A percentile compares a stretch with the other conserved stretches of the same genome.
phyloP scores from a whole-genome alignment of 2,888 invertebrate genomes.

The Hylaea fasciaria region DNA sequence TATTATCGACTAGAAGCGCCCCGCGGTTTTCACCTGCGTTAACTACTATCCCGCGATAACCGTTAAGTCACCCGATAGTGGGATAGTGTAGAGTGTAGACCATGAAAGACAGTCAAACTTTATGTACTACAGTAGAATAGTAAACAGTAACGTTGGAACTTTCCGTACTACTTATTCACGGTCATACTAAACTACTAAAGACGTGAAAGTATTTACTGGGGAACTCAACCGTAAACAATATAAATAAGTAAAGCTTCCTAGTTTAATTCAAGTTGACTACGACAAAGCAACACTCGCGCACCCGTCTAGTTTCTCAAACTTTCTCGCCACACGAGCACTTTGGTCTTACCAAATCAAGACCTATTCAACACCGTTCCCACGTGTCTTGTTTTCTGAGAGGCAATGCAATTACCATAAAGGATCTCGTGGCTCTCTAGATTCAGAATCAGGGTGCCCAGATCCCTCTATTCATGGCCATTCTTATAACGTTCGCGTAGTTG shows the following conservation, averaged over 20 bases:
- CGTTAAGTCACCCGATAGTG: no score
- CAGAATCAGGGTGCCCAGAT: constrained; percentile 32
- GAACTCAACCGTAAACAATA: constrained; percentile 19
- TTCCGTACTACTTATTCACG: no score
- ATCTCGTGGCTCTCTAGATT: constrained; percentile 28
- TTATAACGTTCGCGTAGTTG: constrained; percentile 35
- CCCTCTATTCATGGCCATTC: constrained; percentile 42
- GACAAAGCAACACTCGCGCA: constrained; percentile 29
- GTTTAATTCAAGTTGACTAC: constrained; percentile 26
- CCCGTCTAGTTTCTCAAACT: constrained; percentile 25
- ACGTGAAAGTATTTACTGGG: not conserved
- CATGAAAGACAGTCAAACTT: no score
- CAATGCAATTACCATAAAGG: constrained; percentile 42
- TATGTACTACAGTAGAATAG: no score
- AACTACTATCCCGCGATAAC: no score
- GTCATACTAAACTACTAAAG: no score
- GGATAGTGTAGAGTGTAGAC: no score
- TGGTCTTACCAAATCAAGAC: constrained; percentile 38
- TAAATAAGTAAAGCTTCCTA: not conserved
- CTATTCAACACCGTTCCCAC: constrained; percentile 36
- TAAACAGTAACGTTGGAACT: no score
- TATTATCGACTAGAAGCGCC: no score
- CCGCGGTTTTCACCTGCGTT: no score
- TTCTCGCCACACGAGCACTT: constrained; percentile 29
- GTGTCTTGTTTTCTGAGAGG: constrained; percentile 39